These are phyloP conservation scores for Suncus etruscus DNA, from an alignment of 2,113 vertebrate genomes.

Conservation along the genomic window DNA sequence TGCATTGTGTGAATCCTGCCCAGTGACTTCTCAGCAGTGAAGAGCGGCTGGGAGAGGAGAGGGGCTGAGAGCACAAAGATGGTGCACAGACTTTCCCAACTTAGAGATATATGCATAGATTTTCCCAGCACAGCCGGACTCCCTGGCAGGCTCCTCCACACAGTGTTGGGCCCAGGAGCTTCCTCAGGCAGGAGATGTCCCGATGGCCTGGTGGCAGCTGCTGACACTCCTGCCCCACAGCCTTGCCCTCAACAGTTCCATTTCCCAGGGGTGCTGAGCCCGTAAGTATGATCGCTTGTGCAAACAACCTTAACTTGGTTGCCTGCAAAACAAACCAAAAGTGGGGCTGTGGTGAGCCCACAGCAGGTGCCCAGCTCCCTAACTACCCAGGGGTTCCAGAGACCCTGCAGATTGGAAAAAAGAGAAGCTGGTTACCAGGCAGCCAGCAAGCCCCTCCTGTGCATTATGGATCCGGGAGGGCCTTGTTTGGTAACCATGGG, in stretches of 20 bases:
- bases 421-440: background rate
- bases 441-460: background rate
- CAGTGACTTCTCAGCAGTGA: no score
- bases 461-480: slow-evolving; percentile 19
- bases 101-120: no score
- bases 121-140: no score
- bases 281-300: background rate
- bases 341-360: background rate
- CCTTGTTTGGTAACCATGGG: slow-evolving; percentile 47
- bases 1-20: no score
- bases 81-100: no score
- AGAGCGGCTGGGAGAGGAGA: no score
- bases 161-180: no score
- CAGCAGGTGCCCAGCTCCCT: no score
- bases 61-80: no score
- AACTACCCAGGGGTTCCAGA: background rate
- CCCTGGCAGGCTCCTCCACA: no score
- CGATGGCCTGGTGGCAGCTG: no score
- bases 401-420: background rate
- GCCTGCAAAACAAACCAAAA: background rate
- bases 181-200: no score
- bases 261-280: background rate
- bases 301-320: background rate
- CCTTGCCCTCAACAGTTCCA: background rate
- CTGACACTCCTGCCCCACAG: background rate